Evolutionary conservation across 1,140 invertebrate species (phyloP), one percentile per base, ranked within the genome.

Genomic region (Anastrepha ludens): DNA sequence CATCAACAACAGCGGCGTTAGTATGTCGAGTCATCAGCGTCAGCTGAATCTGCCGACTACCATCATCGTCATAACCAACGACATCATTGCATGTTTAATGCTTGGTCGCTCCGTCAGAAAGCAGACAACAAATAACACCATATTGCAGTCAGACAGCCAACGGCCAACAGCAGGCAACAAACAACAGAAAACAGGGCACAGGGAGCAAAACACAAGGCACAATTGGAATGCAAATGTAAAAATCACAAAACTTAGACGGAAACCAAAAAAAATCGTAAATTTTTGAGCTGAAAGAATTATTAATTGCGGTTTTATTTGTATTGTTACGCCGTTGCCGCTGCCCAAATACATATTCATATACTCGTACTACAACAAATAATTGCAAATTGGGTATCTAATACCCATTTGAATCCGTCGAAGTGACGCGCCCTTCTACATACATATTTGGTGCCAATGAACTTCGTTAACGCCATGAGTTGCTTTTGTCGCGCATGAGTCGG

Each of bases 241-340:
- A 81, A 55, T 55, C 39, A 17, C 47, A 50, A 81, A 81, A 81
- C n/a, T 81, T 55, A 81, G 55, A 55, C 74, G 17, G 55, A 50
- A 81, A 81, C 74, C 20, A 81, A 20, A 81, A 81, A 3, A 81
- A 55, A 55, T 81, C 74, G 47, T 55, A 20, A 81, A 81, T 20
- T 81, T 11, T 81, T 50, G n/a, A 81, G 44, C 74, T n/a, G 44
- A 55, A 55, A 11, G 50, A 55, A 55, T 6, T 11, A 55, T 55
- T 55, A 8, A 55, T 17, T 9, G 74, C 44, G 13, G 47, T 17
- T 20, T 7, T 55, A 9, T 44, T 47, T 47, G 15, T 41, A 74
- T 41, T 74, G n/a, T 11, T 81, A 58, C 20, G 6, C 41, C 2
- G 74, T 9, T 47, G 47, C n/a, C 50, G 74, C 47, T n/a, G 47